Percentiles rank a stretch among this genome's conserved stretches.
Conservation (phyloP, 2,113 vertebrate genomes). For the Eolophus roseicapilla region DNA sequence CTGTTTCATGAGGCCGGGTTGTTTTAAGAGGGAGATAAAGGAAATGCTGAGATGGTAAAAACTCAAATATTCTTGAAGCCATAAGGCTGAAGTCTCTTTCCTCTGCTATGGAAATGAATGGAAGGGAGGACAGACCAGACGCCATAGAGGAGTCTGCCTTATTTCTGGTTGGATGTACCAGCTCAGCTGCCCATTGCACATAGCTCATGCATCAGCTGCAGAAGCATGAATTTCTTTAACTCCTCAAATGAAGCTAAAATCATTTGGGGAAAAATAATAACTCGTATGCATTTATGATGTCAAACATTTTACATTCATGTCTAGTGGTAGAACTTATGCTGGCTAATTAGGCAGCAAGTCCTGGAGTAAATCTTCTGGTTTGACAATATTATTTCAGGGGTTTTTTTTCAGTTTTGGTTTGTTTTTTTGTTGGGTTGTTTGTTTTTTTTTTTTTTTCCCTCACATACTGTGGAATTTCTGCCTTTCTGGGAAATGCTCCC, state of each 20-base stretch:
- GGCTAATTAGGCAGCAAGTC: background rate
- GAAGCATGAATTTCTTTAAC: background rate
- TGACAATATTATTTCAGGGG: background rate
- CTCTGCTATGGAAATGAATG: background rate
- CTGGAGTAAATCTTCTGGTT: background rate
- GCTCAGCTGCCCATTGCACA: background rate
- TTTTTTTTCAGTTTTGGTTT: background rate
- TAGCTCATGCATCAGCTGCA: background rate
- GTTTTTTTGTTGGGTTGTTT: background rate
- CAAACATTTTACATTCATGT: background rate
- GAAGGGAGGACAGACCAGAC: background rate
- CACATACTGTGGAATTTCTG: background rate
- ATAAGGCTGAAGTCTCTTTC: background rate
- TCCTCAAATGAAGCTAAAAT: background rate
- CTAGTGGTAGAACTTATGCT: background rate
- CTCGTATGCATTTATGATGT: background rate
- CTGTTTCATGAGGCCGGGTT: background rate
- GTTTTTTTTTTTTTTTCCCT: too few relatives aligned
- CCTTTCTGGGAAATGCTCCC: background rate
- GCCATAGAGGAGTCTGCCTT: background rate
- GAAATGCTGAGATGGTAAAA: accelerated
- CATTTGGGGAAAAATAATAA: background rate
- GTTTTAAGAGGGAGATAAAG: background rate
- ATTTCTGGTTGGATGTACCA: background rate
- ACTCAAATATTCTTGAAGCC: background rate